phyloP scores from a whole-genome alignment of 2,797 vertebrate genomes.

The Clarias laeviceps region DNA sequence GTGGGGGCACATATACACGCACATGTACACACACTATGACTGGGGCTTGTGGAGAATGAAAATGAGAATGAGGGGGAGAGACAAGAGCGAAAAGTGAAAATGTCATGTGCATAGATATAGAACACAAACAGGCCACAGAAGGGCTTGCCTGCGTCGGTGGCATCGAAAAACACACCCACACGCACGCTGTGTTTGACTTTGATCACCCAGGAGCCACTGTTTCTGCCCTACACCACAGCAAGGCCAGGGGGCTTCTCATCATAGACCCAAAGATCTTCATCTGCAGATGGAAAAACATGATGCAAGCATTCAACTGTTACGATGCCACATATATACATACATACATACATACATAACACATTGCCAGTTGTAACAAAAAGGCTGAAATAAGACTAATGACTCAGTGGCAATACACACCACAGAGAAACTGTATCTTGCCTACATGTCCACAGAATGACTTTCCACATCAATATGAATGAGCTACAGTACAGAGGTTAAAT shows the following conservation, averaged over 20 bases:
- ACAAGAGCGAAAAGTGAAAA: conserved; percentile 70
- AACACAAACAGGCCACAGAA: conserved; percentile 74
- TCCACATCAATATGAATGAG: conserved; percentile 43
- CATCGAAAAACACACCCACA: conserved; percentile 46
- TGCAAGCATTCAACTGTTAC: conserved; percentile 48
- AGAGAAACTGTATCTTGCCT: conserved; percentile 40
- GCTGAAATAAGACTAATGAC: conserved; percentile 43
- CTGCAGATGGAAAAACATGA: conserved; percentile 53
- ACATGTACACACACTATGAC: conserved; percentile 42
- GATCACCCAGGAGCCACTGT: conserved; percentile 48
- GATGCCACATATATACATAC: conserved; percentile 7
- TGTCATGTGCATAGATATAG: conserved; percentile 70
- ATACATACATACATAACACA: neutral
- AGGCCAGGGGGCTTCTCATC: conserved; percentile 50
- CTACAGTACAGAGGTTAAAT: conserved; percentile 29
- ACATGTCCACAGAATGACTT: conserved; percentile 40
- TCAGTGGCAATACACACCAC: conserved; percentile 45
- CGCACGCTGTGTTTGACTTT: conserved; percentile 38
- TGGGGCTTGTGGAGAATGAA: conserved; percentile 69
- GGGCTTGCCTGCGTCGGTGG: conserved; percentile 79
- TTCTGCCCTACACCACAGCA: conserved; percentile 38
- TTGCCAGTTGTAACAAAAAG: conserved; percentile 23
- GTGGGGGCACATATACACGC: conserved; percentile 52
- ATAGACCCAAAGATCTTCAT: conserved; percentile 46
- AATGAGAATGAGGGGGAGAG: conserved; percentile 77